Base-by-base conservation (phyloP, 92 coral and sea anemone genomes). In the Diadumene lineata region DNA sequence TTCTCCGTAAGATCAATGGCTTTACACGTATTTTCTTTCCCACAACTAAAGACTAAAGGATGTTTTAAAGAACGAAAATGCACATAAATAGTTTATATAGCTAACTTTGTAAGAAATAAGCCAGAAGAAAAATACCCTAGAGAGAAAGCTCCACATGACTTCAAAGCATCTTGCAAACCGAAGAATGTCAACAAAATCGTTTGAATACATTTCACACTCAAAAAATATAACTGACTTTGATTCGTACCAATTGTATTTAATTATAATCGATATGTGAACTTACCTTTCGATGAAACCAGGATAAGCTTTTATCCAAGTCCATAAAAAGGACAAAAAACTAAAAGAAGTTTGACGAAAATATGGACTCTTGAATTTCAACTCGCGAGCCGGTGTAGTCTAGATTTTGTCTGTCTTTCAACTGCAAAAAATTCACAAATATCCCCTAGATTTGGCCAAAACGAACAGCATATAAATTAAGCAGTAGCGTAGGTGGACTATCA, bases 211-310 rank as follows among this genome's bases (percentile, higher is more conserved):
- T 8, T 1, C 26, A 18, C 26, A 9, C 64, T 2, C 15, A 31
- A 25, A 7, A 58, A 62, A 1, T 62, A 29, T 3, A 30, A 27
- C 68, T 62, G 4, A 11, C 15, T 11, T 4, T 19, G 21, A 13
- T 28, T 31, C 31, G 26, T 11, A 28, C 31, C 1, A 62, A 62
- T 38, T 0, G 13, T 1, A 13, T 11, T 27, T 62, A 62, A 62
- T 60, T 23, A 21, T 23, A 1, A 1, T 60, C 17, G 13, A 23
- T 28, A 62, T 15, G 23, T 27, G 31, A 62, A 28, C 90, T 78
- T 82, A 94, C 98, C 87, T 91, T 94, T 58, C 88, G 89, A 67
- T 94, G 98, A 83, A 92, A 88, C 98, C 98, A 94, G 69, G 97
- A 87, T 53, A 94, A 82, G 74, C 87, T 88, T 69, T 76, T 79